Percentiles rank a stretch among this genome's conserved stretches.
These are phyloP conservation scores for Herpailurus yagouaroundi DNA, from an alignment of 2,113 vertebrate species.

Conservation along the genomic window DNA sequence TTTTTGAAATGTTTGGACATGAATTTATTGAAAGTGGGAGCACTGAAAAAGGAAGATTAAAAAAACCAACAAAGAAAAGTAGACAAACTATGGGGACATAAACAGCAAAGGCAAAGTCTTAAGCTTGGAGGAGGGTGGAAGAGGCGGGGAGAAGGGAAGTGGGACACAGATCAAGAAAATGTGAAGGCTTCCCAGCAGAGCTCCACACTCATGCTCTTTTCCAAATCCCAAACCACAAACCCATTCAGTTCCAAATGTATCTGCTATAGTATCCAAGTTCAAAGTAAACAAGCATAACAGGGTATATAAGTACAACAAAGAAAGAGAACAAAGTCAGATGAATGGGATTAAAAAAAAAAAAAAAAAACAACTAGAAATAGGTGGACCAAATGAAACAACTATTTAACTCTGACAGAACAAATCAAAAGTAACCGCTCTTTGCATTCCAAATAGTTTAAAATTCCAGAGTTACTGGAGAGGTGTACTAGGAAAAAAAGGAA, in stretches of 20 bases:
- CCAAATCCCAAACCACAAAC: constrained; percentile 59
- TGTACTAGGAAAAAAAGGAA: background rate
- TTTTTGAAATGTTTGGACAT: background rate
- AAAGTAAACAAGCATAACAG: background rate
- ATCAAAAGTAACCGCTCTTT: constrained; percentile 4
- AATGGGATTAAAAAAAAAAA: background rate
- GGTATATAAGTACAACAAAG: background rate
- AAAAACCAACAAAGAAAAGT: background rate
- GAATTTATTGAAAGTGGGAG: background rate
- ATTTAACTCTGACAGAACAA: constrained; percentile 14
- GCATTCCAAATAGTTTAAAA: constrained; percentile 5
- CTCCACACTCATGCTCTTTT: background rate
- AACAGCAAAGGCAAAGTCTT: background rate
- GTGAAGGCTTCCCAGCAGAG: constrained; percentile 37
- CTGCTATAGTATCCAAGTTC: background rate
- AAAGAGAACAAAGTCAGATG: background rate
- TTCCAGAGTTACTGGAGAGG: background rate
- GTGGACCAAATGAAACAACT: background rate
- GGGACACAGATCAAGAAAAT: background rate
- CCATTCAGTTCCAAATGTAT: background rate
- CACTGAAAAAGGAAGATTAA: background rate
- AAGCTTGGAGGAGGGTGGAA: background rate
- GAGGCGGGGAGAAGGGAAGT: background rate
- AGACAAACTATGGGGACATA: background rate
- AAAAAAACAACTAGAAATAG: background rate